These are phyloP conservation scores for Rotaria socialis DNA, from an alignment of 2,888 invertebrate genomes.

Conservation along the genomic window DNA sequence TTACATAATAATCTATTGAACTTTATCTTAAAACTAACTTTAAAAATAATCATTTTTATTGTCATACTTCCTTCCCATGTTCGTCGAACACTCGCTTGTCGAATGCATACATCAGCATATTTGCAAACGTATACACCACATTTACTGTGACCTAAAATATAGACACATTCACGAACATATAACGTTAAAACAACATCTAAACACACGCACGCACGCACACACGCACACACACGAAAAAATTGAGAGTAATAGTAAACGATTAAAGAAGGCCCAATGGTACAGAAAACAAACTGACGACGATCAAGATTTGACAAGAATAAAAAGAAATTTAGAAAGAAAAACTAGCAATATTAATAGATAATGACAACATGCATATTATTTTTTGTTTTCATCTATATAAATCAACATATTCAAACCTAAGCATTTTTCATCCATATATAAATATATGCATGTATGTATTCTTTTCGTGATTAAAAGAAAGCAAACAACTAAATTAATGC, in stretches of 20 bases:
- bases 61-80: conserved; percentile 37
- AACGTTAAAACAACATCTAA: not conserved
- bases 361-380: not conserved
- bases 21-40: not conserved
- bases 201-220: not conserved
- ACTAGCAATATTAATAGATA: not conserved
- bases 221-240: not conserved
- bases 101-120: conserved; percentile 42
- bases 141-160: conserved; percentile 45
- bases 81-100: conserved; percentile 31
- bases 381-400: not conserved
- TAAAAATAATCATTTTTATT: conserved; percentile 45
- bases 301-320: not conserved
- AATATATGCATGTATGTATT: not conserved
- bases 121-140: conserved; percentile 45
- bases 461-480: not conserved
- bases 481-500: not conserved
- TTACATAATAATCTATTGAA: not conserved
- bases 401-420: not conserved
- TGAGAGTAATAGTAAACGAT: not conserved
- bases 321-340: not conserved
- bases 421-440: not conserved
- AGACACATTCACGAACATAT: not conserved
- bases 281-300: not conserved
- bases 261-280: not conserved